A percentile compares a stretch with the other conserved stretches of the same genome.
phyloP scores from a whole-genome alignment of 2,113 vertebrate genomes.

The Caretta caretta region DNA sequence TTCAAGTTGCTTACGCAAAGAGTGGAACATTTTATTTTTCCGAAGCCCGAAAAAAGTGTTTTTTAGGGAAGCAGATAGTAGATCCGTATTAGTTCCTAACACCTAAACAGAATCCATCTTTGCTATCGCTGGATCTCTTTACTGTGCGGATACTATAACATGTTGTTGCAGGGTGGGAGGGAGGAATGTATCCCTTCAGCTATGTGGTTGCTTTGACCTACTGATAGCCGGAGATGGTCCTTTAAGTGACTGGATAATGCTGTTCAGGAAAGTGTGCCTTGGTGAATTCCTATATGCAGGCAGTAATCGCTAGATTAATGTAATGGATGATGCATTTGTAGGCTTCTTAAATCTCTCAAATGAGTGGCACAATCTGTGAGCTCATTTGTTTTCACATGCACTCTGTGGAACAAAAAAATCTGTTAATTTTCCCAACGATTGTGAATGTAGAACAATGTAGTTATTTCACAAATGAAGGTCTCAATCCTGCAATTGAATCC shows the following conservation, averaged over 20 bases:
- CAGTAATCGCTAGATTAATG: not conserved
- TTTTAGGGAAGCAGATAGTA: not conserved
- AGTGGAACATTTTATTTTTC: conserved; percentile 20
- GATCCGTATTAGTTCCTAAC: not conserved
- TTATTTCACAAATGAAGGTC: not conserved
- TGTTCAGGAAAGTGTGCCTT: not conserved
- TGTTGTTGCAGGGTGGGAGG: too few relatives aligned
- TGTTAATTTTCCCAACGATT: accelerated
- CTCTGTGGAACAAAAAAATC: not conserved
- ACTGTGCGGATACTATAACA: not conserved
- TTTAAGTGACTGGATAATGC: not conserved
- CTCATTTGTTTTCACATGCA: not conserved
- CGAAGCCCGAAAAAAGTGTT: not conserved
- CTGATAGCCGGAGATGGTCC: not conserved
- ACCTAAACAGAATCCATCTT: not conserved
- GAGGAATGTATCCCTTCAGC: not conserved
- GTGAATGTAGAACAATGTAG: not conserved
- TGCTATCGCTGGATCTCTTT: accelerated
- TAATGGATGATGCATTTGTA: not conserved
- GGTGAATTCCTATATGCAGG: not conserved
- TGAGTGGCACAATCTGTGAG: not conserved
- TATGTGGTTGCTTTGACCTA: not conserved
- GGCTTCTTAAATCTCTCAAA: not conserved
- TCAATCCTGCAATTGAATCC: accelerated
- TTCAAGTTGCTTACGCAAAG: not conserved